Percentiles rank a stretch among this genome's conserved stretches.
phyloP scores from a whole-genome alignment of 2,888 invertebrate genomes.

The Opisthograptis luteolata region DNA sequence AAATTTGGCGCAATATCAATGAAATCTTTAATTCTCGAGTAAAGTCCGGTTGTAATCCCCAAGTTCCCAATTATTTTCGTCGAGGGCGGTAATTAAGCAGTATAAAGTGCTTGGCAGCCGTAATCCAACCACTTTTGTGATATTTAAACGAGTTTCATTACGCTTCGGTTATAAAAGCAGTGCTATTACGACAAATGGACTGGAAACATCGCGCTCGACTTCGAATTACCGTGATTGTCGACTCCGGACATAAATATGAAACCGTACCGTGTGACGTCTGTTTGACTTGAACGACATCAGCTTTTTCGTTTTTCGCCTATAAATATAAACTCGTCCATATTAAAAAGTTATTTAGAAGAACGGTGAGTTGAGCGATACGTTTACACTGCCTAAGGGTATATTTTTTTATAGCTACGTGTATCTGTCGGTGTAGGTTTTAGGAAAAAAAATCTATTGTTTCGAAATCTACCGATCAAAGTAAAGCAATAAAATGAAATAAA shows the following conservation, averaged over 20 bases:
- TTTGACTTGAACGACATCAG: slow-evolving; percentile 41
- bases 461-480: too few species aligned
- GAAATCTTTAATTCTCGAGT: slow-evolving; percentile 59
- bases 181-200: slow-evolving; percentile 79
- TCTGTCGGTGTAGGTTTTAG: too few species aligned
- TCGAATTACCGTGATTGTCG: slow-evolving; percentile 75
- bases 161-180: slow-evolving; percentile 78
- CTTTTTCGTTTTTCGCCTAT: not conserved
- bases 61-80: slow-evolving; percentile 81
- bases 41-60: slow-evolving; percentile 72
- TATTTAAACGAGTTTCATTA: slow-evolving; percentile 83
- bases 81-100: slow-evolving; percentile 79
- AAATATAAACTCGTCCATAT: too few species aligned
- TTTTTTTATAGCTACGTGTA: too few species aligned
- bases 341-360: too few species aligned
- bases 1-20: slow-evolving; percentile 38
- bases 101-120: slow-evolving; percentile 75
- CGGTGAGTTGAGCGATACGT: too few species aligned
- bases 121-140: slow-evolving; percentile 82
- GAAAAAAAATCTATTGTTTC: too few species aligned
- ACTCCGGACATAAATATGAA: slow-evolving; percentile 59
- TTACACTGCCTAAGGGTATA: too few species aligned
- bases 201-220: slow-evolving; percentile 78
- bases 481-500: too few species aligned
- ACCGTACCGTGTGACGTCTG: slow-evolving; percentile 43